Evolutionary conservation across 1,140 invertebrate genomes (phyloP), one percentile per base, ranked within the genome.

Genomic region (Eumaeus atala): DNA sequence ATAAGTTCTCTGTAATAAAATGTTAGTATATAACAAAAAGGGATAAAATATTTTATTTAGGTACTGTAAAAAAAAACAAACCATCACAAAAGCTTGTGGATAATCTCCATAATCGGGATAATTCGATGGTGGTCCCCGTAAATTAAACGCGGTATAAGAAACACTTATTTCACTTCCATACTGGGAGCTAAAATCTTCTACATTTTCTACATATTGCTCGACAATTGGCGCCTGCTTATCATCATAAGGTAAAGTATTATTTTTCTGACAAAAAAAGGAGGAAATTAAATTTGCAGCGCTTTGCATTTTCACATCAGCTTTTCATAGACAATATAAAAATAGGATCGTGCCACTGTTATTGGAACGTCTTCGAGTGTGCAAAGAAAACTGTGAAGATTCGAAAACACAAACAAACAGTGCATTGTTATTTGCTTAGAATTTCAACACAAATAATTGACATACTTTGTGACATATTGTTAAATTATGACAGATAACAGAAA

Each of bases 91-190:
- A 44, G 95, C 92, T 77, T 96, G 93, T 9, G 95, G 93, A 89
- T 93, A 96, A 78, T 97, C 96, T 44, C 95, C 95, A 87, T 97
- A 96, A 57, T 91, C 90, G 1, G 95, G 95, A 89, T 92, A 97
- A 77, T 95, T 94, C 12, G 90, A 92, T 1, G 94, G 93, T 69
- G 92, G 91, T 8, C 95, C 95, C 56, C 92, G 91, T 59, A 97
- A 89, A 84, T 97, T 97, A 34, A 92, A 90, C 9, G 95, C 95
- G 8, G 94, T 94, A 71, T 97, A 97, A 0, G 94, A 96, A 74
- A 96, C 93, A 84, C 94, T 95, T 58, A 91, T 92, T 81, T 93
- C 93, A 85, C 92, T 95, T 48, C 95, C 95, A 87, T 97, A 97
- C 80, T 96, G 95, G 3, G 95, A 96, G 80, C 94, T 96, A 72